Percentiles rank a stretch among this genome's conserved stretches.
phyloP scores from a whole-genome alignment of 2,113 vertebrate genomes.

The Ursus arctos region DNA sequence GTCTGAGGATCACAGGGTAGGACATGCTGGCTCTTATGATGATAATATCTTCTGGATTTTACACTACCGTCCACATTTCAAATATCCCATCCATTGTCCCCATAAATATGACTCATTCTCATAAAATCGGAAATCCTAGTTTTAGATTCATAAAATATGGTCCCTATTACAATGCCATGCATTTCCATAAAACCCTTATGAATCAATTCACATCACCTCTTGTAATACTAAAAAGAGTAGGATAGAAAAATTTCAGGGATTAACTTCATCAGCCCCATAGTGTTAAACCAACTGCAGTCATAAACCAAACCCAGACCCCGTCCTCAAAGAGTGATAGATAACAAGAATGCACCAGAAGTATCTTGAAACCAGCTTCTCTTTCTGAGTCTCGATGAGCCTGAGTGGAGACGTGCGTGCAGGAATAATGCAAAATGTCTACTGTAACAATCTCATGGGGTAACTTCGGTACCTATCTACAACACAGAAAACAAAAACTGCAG shows the following conservation, averaged over 20 bases:
- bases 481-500: not conserved
- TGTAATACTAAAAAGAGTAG: not conserved
- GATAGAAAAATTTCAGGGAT: not conserved
- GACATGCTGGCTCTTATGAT: not conserved
- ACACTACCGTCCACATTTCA: not conserved
- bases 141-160: conserved; percentile 50
- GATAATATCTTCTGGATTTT: not conserved
- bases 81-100: not conserved
- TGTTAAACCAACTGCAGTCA: not conserved
- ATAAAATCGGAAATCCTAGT: conserved; percentile 52
- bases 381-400: not conserved
- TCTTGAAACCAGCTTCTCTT: not conserved
- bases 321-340: not conserved
- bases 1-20: not conserved
- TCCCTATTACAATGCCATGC: not conserved
- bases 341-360: not conserved
- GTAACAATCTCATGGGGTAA: not conserved
- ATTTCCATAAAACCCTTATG: conserved; percentile 44
- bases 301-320: not conserved
- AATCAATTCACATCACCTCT: not conserved
- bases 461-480: not conserved
- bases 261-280: not conserved
- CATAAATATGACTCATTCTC: conserved; percentile 35
- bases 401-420: not conserved
- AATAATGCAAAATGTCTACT: not conserved